Evolutionary conservation across 2,888 invertebrate species (phyloP), one percentile per base, ranked within the genome.

Genomic region (Cephus pulcher): DNA sequence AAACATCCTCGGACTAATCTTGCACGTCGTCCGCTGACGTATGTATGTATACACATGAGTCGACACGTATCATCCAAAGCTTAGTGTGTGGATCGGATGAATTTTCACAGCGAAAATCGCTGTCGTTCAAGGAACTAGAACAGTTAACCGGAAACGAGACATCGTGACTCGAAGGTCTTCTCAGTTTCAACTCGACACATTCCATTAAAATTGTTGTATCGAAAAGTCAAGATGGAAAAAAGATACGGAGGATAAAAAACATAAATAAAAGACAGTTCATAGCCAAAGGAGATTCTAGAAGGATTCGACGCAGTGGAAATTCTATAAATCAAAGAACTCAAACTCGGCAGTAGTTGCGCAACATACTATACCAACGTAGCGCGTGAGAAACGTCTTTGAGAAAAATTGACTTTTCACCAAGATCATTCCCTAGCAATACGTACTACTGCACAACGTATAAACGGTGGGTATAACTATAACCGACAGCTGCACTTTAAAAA

Each of bases 1-100:
- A 82, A 84, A 79, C 80, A 82, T 83, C 78, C 81, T 76, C 82
- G 82, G 84, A 83, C 84, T 84, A 84, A 84, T 83, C 83, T 81
- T 79, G 76, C 74, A 79, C 23, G 40, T 56, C 40, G 40, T 56
- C 9, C 23, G 40, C 40, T 56, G 40, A 56, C 40, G 40, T 56
- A 56, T 56, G 23, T 56, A 56, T 23, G 40, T 56, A 56, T 23
- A 56, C 40, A 56, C 9, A 56, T 56, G 40, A 23, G 40, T 56
- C 40, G 23, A 23, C 6, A 23, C 23, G 23, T 23, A 56, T 23
- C 23, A 23, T 6, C 6, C 40, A 9, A 56, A 56, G 23, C 6
- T 23, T 15, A 23, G 23, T 56, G 40, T 56, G 23, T 9, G 23
- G 15, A 23, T 23, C 6, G 40, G 40, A 9, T 23, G 23, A 56